Evolutionary conservation across 2,888 invertebrate species (phyloP).

Genomic region (Athetis lepigone): DNA sequence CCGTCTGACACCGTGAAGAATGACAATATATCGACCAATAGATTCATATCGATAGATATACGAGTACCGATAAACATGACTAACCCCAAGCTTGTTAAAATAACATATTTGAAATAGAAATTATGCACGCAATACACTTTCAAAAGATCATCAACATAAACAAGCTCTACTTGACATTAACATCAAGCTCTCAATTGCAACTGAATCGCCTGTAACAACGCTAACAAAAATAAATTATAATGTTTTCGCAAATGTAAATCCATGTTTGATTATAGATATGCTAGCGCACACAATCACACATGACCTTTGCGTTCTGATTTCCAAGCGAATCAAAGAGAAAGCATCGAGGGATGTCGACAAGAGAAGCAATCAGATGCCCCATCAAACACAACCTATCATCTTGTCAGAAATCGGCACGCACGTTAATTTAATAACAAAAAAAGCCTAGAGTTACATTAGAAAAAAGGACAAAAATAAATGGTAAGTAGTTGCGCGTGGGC

Average conservation of each 20-base stretch:
- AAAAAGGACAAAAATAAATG: constrained; percentile 79
- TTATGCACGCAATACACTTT: constrained; percentile 44
- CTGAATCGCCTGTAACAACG: constrained; percentile 50
- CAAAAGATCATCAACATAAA: constrained; percentile 43
- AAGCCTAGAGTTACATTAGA: constrained; percentile 77
- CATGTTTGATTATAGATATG: constrained; percentile 63
- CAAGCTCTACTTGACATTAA: constrained; percentile 40
- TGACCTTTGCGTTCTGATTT: constrained; percentile 78
- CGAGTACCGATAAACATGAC: constrained; percentile 54
- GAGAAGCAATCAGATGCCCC: constrained; percentile 89
- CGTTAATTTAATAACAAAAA: constrained; percentile 90
- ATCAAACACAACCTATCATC: constrained; percentile 90
- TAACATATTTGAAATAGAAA: constrained; percentile 55
- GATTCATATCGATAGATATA: constrained; percentile 61
- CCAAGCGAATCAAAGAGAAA: constrained; percentile 90
- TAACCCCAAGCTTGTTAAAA: constrained; percentile 50
- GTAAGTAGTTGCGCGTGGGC: constrained; percentile 73
- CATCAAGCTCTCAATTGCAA: constrained; percentile 32
- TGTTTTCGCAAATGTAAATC: constrained; percentile 56
- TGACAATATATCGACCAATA: constrained; percentile 68
- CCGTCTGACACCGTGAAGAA: constrained; percentile 62
- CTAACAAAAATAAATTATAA: constrained; percentile 51
- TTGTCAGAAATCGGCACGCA: constrained; percentile 90
- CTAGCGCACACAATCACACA: constrained; percentile 63
- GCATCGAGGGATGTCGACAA: constrained; percentile 87